These are phyloP conservation scores for Marronus borbonicus DNA, from an alignment of 2,888 invertebrate genomes.

Conservation along the genomic window DNA sequence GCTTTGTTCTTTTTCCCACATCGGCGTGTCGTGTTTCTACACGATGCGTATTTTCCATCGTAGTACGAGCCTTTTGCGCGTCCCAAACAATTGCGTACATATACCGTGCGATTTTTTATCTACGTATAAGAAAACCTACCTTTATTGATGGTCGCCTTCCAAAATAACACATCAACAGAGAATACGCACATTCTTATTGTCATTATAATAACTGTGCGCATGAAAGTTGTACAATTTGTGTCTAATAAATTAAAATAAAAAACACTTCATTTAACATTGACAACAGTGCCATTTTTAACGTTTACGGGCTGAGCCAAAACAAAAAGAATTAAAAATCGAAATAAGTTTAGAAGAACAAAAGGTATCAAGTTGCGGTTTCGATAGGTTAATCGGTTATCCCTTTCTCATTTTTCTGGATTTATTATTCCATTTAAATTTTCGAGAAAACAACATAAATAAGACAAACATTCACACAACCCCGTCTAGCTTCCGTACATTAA, in stretches of 20 bases:
- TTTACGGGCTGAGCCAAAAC: too few species aligned
- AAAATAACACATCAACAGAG: background rate
- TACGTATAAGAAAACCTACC: background rate
- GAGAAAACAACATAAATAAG: too few species aligned
- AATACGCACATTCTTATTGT: background rate
- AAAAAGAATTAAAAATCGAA: too few species aligned
- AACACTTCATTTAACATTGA: too few species aligned
- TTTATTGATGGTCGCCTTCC: background rate
- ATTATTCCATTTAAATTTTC: too few species aligned
- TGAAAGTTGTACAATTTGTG: background rate
- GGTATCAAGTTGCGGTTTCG: too few species aligned
- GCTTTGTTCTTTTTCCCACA: slow-evolving; percentile 4
- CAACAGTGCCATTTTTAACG: too few species aligned
- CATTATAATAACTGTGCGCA: background rate
- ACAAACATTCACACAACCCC: too few species aligned
- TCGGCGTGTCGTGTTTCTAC: background rate
- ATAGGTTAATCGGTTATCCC: too few species aligned
- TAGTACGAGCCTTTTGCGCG: background rate
- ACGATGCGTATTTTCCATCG: slow-evolving; percentile 22
- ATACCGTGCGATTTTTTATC: background rate
- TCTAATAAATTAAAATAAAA: background rate
- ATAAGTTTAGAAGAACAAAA: too few species aligned
- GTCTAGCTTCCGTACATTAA: too few species aligned
- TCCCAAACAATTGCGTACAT: background rate
- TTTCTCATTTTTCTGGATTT: too few species aligned